Evolutionary conservation across 2,888 invertebrate species (phyloP).

Genomic region (Dolichomitus sp.): DNA sequence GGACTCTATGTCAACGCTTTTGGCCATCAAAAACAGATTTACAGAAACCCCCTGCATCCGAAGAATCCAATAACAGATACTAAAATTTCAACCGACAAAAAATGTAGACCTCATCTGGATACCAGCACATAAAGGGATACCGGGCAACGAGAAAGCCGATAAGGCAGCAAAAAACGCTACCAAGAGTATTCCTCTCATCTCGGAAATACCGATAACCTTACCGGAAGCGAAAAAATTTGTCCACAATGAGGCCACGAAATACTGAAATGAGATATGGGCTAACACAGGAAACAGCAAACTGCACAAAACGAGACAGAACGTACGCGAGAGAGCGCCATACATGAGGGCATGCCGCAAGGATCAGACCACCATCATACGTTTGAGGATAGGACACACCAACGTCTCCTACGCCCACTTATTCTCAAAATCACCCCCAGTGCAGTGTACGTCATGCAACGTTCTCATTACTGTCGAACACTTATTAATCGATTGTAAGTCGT

Average conservation of each 20-base stretch:
- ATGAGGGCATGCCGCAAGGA: too few species aligned
- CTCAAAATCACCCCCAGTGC: not conserved
- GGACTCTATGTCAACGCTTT: conserved; percentile 33
- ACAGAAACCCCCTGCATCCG: not conserved
- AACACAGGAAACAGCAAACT: conserved; percentile 18
- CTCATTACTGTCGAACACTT: not conserved
- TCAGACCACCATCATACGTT: too few species aligned
- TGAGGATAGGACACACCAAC: too few species aligned
- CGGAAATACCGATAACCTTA: not conserved
- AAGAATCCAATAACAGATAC: conserved; percentile 8
- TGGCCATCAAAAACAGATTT: conserved; percentile 16
- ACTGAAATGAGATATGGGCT: conserved; percentile 5
- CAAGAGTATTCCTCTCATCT: not conserved
- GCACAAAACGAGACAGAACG: conserved; percentile 8
- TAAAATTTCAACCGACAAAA: not conserved
- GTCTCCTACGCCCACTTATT: too few species aligned
- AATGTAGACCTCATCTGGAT: conserved; percentile 33
- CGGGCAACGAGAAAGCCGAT: conserved; percentile 36
- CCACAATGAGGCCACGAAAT: not conserved
- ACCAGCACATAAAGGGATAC: conserved; percentile 44
- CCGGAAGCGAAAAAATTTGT: not conserved
- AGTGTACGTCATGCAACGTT: not conserved
- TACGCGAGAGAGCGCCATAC: not conserved
- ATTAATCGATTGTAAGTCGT: not conserved
- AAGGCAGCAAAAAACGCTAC: conserved; percentile 30